phyloP scores from a whole-genome alignment of 1,140 invertebrate genomes.

The Drosophila subpulchrella region DNA sequence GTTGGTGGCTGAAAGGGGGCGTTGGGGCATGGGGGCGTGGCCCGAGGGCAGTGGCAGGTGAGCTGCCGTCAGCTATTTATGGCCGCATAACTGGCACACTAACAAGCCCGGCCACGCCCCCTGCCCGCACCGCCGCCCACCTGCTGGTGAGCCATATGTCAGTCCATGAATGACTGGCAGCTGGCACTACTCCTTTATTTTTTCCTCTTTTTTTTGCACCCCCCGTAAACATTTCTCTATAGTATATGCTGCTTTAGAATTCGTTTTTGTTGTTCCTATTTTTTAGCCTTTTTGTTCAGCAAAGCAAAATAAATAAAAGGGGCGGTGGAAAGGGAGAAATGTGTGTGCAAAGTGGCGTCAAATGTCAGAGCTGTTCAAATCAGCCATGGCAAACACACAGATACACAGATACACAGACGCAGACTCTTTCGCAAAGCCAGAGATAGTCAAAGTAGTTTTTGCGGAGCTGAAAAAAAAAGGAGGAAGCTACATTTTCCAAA shows the following conservation, averaged over 20 bases:
- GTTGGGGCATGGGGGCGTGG: background rate
- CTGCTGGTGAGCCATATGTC: slow-evolving; percentile 61
- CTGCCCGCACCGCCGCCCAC: slow-evolving; percentile 14
- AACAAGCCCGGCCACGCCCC: slow-evolving; percentile 38
- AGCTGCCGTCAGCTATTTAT: slow-evolving; percentile 72
- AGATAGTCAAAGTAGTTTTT: slow-evolving; percentile 43
- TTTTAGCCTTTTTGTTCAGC: slow-evolving; percentile 33
- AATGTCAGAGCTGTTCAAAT: slow-evolving; percentile 77
- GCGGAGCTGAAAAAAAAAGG: background rate
- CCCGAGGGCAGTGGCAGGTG: slow-evolving; percentile 22
- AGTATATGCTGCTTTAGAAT: slow-evolving; percentile 57
- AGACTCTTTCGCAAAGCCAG: background rate
- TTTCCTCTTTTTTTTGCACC: background rate
- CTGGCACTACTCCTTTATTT: slow-evolving; percentile 19
- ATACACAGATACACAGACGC: slow-evolving; percentile 21
- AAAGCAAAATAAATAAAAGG: slow-evolving; percentile 47
- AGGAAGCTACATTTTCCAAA: slow-evolving; percentile 64
- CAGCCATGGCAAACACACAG: slow-evolving; percentile 59
- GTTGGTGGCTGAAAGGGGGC: slow-evolving; percentile 13
- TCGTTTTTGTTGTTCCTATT: slow-evolving; percentile 40
- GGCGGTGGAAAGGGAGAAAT: slow-evolving; percentile 14
- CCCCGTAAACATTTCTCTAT: slow-evolving; percentile 54
- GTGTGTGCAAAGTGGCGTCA: slow-evolving; percentile 70
- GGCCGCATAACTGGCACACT: slow-evolving; percentile 73
- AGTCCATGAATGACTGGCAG: slow-evolving; percentile 65